A percentile compares a stretch with the other conserved stretches of the same genome.
Evolutionary conservation across 2,888 invertebrate genomes (phyloP).

Genomic region (Melangyna quadrimaculata): DNA sequence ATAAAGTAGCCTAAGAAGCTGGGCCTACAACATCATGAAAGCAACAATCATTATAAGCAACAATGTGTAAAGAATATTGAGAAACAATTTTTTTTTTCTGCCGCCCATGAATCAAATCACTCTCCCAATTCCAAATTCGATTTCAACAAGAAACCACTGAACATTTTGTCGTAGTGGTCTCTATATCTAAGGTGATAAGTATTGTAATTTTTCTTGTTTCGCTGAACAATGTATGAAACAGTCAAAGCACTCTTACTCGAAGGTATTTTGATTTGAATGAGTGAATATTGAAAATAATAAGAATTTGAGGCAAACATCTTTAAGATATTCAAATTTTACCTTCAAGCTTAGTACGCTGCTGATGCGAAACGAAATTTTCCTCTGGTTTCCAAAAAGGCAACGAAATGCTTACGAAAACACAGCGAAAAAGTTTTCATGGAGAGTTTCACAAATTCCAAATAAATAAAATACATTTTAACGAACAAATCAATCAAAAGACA

Average conservation of each 20-base stretch:
- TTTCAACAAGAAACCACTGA: conserved; percentile 54
- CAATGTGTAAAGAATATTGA: conserved; percentile 40
- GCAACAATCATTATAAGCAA: not conserved
- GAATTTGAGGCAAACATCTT: no score
- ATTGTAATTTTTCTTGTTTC: conserved; percentile 28
- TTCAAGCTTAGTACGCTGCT: no score
- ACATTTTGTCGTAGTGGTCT: conserved; percentile 34
- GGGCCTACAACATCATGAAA: conserved; percentile 39
- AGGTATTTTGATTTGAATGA: not conserved
- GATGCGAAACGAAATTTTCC: no score
- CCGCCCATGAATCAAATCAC: conserved; percentile 66
- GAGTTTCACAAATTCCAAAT: no score
- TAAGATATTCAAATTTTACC: no score
- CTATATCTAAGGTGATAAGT: conserved; percentile 33
- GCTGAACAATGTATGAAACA: not conserved
- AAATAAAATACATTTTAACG: no score
- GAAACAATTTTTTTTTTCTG: conserved; percentile 34
- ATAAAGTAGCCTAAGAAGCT: conserved; percentile 23
- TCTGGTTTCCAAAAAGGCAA: no score
- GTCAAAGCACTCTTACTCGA: not conserved
- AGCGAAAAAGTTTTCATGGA: no score
- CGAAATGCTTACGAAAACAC: no score
- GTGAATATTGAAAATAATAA: no score
- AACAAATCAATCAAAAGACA: no score
- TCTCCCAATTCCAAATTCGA: conserved; percentile 30